phyloP scores from a whole-genome alignment of 2,888 invertebrate genomes.

The Drosophila bunnanda region DNA sequence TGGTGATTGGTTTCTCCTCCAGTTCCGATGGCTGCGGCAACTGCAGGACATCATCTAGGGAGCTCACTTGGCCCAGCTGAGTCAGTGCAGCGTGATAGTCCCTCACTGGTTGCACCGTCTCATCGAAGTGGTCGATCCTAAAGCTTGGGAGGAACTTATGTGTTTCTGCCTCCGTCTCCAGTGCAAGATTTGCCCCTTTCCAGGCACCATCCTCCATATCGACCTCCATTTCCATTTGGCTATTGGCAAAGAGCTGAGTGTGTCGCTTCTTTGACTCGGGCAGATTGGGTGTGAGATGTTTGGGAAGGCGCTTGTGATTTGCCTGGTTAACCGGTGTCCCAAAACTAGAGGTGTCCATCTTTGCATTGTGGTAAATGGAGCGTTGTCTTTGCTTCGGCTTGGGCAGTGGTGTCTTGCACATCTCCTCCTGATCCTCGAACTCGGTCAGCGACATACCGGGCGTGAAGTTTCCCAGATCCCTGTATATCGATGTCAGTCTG shows the following conservation, averaged over 20 bases:
- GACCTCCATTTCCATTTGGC: slow-evolving; percentile 26
- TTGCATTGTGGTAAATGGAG: slow-evolving; percentile 13
- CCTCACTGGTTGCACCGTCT: slow-evolving; percentile 48
- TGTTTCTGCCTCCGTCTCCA: background rate
- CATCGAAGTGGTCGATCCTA: slow-evolving; percentile 35
- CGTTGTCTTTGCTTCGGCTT: background rate
- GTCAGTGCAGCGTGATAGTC: background rate
- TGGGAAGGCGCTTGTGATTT: slow-evolving; percentile 49
- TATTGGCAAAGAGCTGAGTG: slow-evolving; percentile 43
- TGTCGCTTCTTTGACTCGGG: slow-evolving; percentile 71
- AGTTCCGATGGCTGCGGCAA: slow-evolving; percentile 6
- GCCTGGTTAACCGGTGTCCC: slow-evolving; percentile 31
- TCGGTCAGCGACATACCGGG: slow-evolving; percentile 20
- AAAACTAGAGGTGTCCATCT: slow-evolving; percentile 23
- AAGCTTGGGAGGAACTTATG: slow-evolving; percentile 24
- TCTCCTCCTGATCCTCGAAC: slow-evolving; percentile 20
- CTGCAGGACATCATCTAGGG: slow-evolving; percentile 9
- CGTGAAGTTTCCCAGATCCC: slow-evolving; percentile 13
- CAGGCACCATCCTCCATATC: slow-evolving; percentile 3
- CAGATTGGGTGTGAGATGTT: slow-evolving; percentile 69
- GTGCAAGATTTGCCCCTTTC: background rate
- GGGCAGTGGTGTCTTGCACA: background rate
- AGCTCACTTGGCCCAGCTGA: slow-evolving; percentile 7
- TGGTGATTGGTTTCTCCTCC: slow-evolving; percentile 72
- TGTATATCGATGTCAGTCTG: background rate